Percentiles rank a stretch among this genome's conserved stretches.
These are phyloP conservation scores for Spatula versicolor DNA, from an alignment of 2,797 vertebrate genomes.

Conservation along the genomic window DNA sequence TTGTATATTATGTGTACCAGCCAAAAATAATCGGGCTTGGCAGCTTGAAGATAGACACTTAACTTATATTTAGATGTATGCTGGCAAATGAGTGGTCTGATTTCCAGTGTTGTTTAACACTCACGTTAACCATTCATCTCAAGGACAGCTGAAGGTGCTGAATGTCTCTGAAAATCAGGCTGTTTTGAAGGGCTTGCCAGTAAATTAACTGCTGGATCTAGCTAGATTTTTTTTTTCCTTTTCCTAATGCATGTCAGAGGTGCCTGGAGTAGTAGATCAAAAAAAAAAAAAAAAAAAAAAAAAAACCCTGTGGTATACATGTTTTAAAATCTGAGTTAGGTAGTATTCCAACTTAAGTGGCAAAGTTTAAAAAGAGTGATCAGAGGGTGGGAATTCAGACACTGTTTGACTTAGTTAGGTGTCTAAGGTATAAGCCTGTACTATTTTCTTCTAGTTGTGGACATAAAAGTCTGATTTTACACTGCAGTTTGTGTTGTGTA, in stretches of 20 bases:
- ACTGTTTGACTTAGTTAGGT: fast-evolving
- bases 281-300: background rate
- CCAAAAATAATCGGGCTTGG: conserved; percentile 68
- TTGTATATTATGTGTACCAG: conserved; percentile 53
- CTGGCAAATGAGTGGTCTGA: conserved; percentile 53
- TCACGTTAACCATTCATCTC: conserved; percentile 59
- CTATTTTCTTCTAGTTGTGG: fast-evolving
- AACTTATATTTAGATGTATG: conserved; percentile 63
- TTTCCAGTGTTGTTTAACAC: conserved; percentile 55
- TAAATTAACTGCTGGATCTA: background rate
- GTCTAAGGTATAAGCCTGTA: background rate
- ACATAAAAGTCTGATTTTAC: background rate
- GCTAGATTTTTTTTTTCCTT: background rate
- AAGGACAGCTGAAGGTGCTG: conserved; percentile 68
- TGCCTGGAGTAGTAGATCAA: background rate
- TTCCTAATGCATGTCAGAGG: background rate
- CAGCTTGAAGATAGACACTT: conserved; percentile 63
- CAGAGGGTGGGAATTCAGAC: fast-evolving
- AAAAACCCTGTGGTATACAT: background rate
- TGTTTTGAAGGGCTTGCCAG: conserved; percentile 56
- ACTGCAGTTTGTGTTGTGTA: fast-evolving
- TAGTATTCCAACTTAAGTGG: background rate
- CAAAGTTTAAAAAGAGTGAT: fast-evolving
- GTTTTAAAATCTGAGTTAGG: background rate
- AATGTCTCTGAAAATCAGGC: conserved; percentile 44